Evolutionary conservation across 2,797 vertebrate species (phyloP).

Genomic region (Carduelis carduelis): DNA sequence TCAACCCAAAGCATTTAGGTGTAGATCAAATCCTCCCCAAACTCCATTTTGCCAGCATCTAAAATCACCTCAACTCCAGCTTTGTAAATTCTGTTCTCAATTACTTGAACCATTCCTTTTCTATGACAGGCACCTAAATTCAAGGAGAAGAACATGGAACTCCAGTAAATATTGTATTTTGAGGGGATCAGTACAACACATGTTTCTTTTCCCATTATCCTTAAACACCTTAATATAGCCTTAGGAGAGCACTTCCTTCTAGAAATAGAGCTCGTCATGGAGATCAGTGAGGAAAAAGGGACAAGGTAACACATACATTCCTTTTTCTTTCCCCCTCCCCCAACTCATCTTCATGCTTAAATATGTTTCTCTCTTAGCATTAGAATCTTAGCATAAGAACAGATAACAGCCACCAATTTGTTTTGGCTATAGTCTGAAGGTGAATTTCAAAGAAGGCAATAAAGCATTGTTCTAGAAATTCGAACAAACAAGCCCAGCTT

Average conservation of each 20-base stretch:
- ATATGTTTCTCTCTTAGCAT: background rate
- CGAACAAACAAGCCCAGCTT: background rate
- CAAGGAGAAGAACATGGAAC: background rate
- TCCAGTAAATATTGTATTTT: background rate
- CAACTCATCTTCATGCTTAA: background rate
- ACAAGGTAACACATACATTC: background rate
- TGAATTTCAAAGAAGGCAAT: background rate
- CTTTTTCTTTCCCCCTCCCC: background rate
- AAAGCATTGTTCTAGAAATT: background rate
- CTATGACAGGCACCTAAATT: fast-evolving
- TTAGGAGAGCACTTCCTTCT: background rate
- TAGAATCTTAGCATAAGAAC: background rate
- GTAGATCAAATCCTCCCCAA: background rate
- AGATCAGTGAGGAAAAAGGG: background rate
- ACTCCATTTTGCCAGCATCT: background rate
- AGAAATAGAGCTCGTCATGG: background rate
- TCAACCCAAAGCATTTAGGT: background rate
- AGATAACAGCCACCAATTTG: background rate
- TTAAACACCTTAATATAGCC: background rate
- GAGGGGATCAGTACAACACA: fast-evolving
- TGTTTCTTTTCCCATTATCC: background rate
- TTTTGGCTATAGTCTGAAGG: background rate
- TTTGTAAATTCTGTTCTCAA: background rate
- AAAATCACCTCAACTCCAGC: background rate
- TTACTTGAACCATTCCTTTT: background rate